Evolutionary conservation across 2,797 vertebrate species (phyloP).

Genomic region (Tokudaia tokunoshimensis): DNA sequence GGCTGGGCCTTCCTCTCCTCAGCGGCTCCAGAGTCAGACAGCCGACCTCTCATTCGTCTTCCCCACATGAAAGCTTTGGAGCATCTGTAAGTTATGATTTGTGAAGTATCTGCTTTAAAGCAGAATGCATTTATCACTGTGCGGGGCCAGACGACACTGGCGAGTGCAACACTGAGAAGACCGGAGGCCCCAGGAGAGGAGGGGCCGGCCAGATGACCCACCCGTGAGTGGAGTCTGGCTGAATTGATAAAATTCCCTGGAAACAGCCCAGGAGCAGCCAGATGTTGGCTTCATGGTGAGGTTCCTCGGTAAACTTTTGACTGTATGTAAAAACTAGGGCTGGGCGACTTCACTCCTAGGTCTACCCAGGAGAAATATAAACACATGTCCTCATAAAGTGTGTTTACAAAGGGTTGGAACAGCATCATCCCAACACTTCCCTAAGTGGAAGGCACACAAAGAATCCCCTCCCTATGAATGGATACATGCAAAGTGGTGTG

Average conservation of each 20-base stretch:
- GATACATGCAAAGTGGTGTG: not conserved
- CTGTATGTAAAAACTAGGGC: not conserved
- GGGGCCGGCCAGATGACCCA: conserved; percentile 82
- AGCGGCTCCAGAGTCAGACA: conserved; percentile 86
- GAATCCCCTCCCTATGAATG: not conserved
- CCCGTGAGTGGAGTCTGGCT: conserved; percentile 81
- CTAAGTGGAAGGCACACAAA: not conserved
- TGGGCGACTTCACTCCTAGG: not conserved
- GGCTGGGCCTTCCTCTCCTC: conserved; percentile 87
- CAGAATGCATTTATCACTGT: conserved; percentile 86
- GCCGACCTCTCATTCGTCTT: conserved; percentile 88
- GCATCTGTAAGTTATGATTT: conserved; percentile 90
- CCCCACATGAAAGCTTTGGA: conserved; percentile 88
- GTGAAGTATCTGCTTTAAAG: conserved; percentile 89
- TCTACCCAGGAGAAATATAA: conserved; percentile 1
- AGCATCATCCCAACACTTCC: not conserved
- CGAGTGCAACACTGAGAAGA: conserved; percentile 84
- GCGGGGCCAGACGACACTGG: conserved; percentile 83
- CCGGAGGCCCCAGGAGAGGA: conserved; percentile 84
- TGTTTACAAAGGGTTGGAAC: not conserved
- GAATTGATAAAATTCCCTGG: conserved; percentile 87
- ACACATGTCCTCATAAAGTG: not conserved
- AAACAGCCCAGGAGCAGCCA: conserved; percentile 86
- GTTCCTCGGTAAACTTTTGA: conserved; percentile 78
- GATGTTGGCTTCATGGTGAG: conserved; percentile 85